A percentile compares a stretch with the other conserved stretches of the same genome.
phyloP scores from a whole-genome alignment of 2,888 invertebrate species.

The Boloria selene region DNA sequence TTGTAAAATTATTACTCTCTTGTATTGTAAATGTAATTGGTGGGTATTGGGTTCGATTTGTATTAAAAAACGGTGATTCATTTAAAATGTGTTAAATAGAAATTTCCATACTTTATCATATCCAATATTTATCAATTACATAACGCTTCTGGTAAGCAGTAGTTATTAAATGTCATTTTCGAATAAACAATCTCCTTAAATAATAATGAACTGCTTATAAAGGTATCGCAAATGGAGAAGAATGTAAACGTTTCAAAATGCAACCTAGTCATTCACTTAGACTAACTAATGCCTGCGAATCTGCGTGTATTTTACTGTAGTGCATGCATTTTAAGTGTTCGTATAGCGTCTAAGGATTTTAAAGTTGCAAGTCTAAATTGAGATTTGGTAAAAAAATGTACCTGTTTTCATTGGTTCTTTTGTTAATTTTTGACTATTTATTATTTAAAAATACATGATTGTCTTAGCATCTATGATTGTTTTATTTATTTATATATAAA shows the following conservation, averaged over 20 bases:
- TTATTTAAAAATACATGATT: slow-evolving; percentile 78
- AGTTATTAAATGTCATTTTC: slow-evolving; percentile 46
- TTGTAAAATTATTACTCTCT: slow-evolving; percentile 11
- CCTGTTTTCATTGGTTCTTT: slow-evolving; percentile 82
- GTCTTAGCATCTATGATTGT: slow-evolving; percentile 76
- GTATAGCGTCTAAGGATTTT: slow-evolving; percentile 80
- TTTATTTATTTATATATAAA: slow-evolving; percentile 49
- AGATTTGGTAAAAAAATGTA: slow-evolving; percentile 78
- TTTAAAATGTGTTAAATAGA: background rate
- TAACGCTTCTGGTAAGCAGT: slow-evolving; percentile 58
- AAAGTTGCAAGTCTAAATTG: slow-evolving; percentile 73
- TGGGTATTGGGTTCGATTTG: background rate
- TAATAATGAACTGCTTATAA: slow-evolving; percentile 26
- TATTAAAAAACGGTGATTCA: background rate
- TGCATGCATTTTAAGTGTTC: slow-evolving; percentile 80
- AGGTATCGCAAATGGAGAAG: slow-evolving; percentile 34
- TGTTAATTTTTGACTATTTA: slow-evolving; percentile 83
- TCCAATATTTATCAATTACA: slow-evolving; percentile 24
- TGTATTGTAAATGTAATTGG: slow-evolving; percentile 16
- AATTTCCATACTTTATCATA: background rate
- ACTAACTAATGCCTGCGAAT: slow-evolving; percentile 66
- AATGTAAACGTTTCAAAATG: slow-evolving; percentile 53
- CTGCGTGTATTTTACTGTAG: slow-evolving; percentile 74
- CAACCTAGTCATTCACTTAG: slow-evolving; percentile 81
- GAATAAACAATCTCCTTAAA: slow-evolving; percentile 47